Percentiles rank a stretch among this genome's conserved stretches.
These are phyloP conservation scores for Myotis myotis DNA, from an alignment of 2,797 vertebrate species.

Conservation along the genomic window DNA sequence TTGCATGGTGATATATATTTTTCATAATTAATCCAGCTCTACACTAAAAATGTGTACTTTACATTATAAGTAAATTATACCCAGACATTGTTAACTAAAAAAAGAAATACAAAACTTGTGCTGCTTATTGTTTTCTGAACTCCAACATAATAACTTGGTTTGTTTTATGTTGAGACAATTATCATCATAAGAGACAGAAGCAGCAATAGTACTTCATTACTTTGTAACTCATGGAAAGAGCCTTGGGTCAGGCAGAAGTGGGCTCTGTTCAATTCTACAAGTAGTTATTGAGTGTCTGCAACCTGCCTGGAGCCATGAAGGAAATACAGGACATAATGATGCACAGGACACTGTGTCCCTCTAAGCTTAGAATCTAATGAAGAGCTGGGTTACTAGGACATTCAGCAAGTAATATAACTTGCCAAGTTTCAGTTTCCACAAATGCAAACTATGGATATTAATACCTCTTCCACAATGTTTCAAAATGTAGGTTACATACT, in stretches of 20 bases:
- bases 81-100: background rate
- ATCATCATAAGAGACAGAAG: background rate
- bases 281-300: background rate
- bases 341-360: background rate
- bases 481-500: background rate
- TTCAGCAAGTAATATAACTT: background rate
- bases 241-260: background rate
- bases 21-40: conserved; percentile 37
- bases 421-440: background rate
- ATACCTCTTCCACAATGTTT: background rate
- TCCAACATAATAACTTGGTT: background rate
- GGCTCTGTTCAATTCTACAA: background rate
- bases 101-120: background rate
- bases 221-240: background rate
- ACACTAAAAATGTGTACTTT: background rate
- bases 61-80: background rate
- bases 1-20: conserved; percentile 28
- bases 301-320: background rate
- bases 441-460: background rate
- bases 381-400: background rate
- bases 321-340: background rate
- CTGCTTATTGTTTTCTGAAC: background rate
- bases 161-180: conserved; percentile 32
- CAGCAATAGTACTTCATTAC: background rate
- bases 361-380: background rate